These are phyloP conservation scores for Macrobrachium rosenbergii DNA, from an alignment of 1,140 invertebrate genomes.

Conservation along the genomic window DNA sequence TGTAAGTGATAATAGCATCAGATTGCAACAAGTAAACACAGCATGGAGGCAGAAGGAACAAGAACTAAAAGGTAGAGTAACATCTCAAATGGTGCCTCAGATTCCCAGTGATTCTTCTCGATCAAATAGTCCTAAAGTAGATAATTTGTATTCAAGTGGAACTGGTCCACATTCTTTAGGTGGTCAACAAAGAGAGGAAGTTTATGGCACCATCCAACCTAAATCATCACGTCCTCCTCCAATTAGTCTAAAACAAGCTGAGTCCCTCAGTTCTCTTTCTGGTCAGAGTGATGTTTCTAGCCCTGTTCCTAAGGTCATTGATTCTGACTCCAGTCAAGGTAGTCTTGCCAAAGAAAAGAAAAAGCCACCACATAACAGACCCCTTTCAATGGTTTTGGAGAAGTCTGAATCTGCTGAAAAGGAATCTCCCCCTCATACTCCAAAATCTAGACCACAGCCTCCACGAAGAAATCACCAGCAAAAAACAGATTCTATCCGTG, in stretches of 20 bases:
- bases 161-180: neutral
- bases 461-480: conserved; percentile 45
- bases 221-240: conserved; percentile 44
- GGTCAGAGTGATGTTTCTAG: conserved; percentile 67
- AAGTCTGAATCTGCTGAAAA: conserved; percentile 67
- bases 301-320: conserved; percentile 43
- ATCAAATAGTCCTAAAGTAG: conserved; percentile 64
- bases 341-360: conserved; percentile 52
- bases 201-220: conserved; percentile 38
- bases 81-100: conserved; percentile 66
- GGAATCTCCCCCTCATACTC: conserved; percentile 45
- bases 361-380: conserved; percentile 67
- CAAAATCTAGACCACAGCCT: conserved; percentile 53
- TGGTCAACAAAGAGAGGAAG: conserved; percentile 23
- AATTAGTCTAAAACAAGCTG: conserved; percentile 66
- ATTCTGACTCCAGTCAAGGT: conserved; percentile 62
- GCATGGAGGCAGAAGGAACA: conserved; percentile 52
- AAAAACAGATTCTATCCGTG: conserved; percentile 45
- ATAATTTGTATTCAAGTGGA: conserved; percentile 19
- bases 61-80: conserved; percentile 74
- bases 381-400: conserved; percentile 68
- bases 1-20: conserved; percentile 58
- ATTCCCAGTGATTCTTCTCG: conserved; percentile 60
- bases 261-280: conserved; percentile 68
- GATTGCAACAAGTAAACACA: conserved; percentile 51